A percentile compares a stretch with the other conserved stretches of the same genome.
phyloP scores from a whole-genome alignment of 2,888 invertebrate species.

The Drosophila monieri region DNA sequence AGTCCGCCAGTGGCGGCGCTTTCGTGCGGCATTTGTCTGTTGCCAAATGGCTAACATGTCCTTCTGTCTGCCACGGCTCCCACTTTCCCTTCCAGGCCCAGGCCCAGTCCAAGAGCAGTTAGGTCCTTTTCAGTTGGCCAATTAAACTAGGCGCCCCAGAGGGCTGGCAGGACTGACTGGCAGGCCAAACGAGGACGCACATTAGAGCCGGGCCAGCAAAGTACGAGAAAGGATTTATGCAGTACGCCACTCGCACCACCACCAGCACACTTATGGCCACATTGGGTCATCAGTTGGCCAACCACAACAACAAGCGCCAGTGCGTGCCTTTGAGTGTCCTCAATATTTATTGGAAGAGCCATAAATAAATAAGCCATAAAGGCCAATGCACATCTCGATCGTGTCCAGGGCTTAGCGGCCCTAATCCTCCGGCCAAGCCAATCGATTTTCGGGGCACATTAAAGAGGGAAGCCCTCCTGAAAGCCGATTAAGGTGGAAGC shows the following conservation, averaged over 20 bases:
- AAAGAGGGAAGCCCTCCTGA: neutral
- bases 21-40: constrained; percentile 52
- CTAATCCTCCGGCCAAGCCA: constrained; percentile 1
- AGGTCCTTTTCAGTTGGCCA: constrained; percentile 59
- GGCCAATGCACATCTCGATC: constrained; percentile 36
- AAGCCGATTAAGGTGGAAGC: neutral
- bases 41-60: constrained; percentile 49
- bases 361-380: constrained; percentile 61
- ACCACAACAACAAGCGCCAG: constrained; percentile 19
- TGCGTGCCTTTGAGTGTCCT: constrained; percentile 37
- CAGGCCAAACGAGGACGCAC: constrained; percentile 43
- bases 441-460: neutral
- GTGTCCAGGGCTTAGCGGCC: constrained; percentile 1
- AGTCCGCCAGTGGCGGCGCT: constrained; percentile 36
- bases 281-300: constrained; percentile 22
- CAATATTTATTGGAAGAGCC: constrained; percentile 56
- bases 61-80: constrained; percentile 19
- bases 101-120: neutral
- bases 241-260: constrained; percentile 36
- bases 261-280: constrained; percentile 15
- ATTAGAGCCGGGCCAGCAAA: constrained; percentile 30
- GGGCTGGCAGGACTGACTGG: constrained; percentile 41
- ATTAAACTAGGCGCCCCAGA: constrained; percentile 68
- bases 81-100: neutral
- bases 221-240: constrained; percentile 35